Percentiles rank a stretch among this genome's conserved stretches.
Evolutionary conservation across 2,113 vertebrate genomes (phyloP).

Genomic region (Okapia johnstoni): DNA sequence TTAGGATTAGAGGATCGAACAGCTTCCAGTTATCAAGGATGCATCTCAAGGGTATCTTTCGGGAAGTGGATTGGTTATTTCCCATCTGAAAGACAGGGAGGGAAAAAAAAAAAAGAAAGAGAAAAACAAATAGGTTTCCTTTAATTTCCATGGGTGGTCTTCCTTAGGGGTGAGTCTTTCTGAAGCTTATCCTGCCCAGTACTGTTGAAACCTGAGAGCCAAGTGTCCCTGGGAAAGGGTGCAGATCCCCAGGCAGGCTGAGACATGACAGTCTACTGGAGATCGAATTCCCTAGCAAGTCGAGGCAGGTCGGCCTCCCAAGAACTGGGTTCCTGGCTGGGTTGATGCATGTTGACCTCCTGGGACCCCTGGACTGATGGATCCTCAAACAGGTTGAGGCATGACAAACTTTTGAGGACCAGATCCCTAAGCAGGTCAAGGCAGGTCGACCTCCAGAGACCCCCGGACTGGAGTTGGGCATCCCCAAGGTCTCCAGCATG

Average conservation of each 20-base stretch:
- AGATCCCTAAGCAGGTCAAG: neutral
- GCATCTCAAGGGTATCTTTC: neutral
- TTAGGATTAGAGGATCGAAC: neutral
- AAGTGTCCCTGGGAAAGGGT: neutral
- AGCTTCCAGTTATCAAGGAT: neutral
- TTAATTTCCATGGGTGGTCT: neutral
- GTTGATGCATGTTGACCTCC: neutral
- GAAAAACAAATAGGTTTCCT: neutral
- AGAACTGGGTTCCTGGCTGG: neutral
- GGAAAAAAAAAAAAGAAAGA: rapidly evolving
- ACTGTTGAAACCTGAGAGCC: neutral
- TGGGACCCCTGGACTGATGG: neutral
- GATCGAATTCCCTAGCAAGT: neutral
- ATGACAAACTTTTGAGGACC: neutral
- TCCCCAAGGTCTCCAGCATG: neutral
- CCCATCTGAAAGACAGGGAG: neutral
- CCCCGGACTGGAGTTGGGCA: neutral
- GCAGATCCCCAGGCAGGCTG: neutral
- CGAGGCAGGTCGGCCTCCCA: rapidly evolving
- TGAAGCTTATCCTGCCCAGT: neutral
- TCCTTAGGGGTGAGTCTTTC: neutral
- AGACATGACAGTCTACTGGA: neutral
- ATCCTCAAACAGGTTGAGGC: neutral
- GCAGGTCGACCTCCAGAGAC: neutral
- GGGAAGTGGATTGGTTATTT: neutral